A percentile compares a stretch with the other conserved stretches of the same genome.
Evolutionary conservation across 2,797 vertebrate species (phyloP).

Genomic region (Pseudochirops corinnae): DNA sequence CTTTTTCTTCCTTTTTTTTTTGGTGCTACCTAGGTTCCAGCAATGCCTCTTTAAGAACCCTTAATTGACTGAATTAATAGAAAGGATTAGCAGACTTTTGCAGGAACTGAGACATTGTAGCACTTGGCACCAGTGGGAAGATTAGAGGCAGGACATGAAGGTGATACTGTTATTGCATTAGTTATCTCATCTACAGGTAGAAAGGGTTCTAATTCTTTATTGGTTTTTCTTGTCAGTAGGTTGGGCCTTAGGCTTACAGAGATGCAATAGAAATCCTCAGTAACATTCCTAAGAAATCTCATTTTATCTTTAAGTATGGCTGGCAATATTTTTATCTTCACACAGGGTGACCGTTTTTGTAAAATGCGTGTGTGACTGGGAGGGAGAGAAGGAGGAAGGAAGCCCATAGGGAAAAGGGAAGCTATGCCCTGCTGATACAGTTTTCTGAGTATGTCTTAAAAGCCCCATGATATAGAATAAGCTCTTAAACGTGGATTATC

Average conservation of each 20-base stretch:
- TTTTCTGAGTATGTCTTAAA: neutral
- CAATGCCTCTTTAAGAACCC: neutral
- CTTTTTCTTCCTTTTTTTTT: neutral
- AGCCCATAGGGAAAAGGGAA: neutral
- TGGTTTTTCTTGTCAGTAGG: conserved; percentile 34
- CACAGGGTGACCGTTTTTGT: neutral
- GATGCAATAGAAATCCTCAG: neutral
- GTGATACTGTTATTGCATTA: neutral
- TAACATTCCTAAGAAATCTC: neutral
- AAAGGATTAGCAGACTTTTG: neutral
- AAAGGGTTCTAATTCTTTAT: conserved; percentile 7
- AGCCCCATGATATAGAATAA: neutral
- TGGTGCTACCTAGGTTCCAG: neutral
- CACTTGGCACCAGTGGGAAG: neutral
- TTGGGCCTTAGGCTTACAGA: neutral
- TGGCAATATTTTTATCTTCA: neutral
- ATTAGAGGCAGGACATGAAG: neutral
- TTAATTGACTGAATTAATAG: conserved; percentile 12
- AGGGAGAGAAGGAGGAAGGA: neutral
- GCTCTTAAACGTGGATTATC: neutral
- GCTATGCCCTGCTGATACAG: neutral
- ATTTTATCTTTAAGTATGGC: neutral
- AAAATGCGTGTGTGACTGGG: neutral
- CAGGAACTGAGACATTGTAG: neutral
- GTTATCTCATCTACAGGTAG: neutral